phyloP scores from a whole-genome alignment of 2,797 vertebrate genomes.

The Galagoides demidoff region DNA sequence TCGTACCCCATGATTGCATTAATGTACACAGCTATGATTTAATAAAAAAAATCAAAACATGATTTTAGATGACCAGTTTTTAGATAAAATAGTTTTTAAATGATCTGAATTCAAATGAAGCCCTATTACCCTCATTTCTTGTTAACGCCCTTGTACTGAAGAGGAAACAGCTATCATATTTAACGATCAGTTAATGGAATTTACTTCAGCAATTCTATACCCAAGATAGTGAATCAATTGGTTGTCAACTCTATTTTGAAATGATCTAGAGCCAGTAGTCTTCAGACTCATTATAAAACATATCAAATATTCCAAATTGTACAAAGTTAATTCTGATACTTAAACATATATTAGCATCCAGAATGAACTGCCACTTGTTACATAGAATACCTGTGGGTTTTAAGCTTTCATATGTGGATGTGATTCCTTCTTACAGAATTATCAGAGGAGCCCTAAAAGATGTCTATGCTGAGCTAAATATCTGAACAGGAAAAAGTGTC shows the following conservation, averaged over 20 bases:
- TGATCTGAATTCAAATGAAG: background rate
- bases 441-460: background rate
- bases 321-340: background rate
- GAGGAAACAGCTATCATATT: background rate
- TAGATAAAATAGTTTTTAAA: background rate
- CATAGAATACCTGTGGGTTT: background rate
- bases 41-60: background rate
- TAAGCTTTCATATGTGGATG: background rate
- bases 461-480: background rate
- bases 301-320: background rate
- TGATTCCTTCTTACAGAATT: background rate
- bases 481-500: background rate
- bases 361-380: background rate
- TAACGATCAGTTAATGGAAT: background rate
- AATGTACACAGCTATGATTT: too few relatives aligned
- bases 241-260: background rate
- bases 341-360: background rate
- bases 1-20: too few relatives aligned
- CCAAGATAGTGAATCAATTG: background rate
- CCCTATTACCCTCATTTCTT: background rate
- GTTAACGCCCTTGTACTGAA: background rate
- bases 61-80: background rate
- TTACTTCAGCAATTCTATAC: background rate
- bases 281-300: background rate
- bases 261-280: background rate